Evolutionary conservation across 2,888 invertebrate genomes (phyloP).

Genomic region (Endotricha flammealis): DNA sequence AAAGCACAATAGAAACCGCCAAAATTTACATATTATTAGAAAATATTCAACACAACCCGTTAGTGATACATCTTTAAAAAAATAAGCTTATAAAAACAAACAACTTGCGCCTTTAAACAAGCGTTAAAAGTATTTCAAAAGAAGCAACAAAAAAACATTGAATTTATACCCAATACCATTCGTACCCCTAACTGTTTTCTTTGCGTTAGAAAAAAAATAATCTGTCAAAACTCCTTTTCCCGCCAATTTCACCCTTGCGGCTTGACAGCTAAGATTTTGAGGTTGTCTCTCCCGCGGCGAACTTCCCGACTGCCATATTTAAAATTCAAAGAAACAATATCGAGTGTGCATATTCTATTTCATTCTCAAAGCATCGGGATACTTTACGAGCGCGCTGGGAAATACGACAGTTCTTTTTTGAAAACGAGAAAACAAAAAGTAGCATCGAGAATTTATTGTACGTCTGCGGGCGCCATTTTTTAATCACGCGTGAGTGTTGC

Average conservation of each 20-base stretch:
- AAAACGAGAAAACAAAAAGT: conserved; percentile 43
- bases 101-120: conserved; percentile 17
- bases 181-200: conserved; percentile 41
- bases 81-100: conserved; percentile 14
- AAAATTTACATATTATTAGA: conserved; percentile 46
- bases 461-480: conserved; percentile 45
- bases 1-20: too few species aligned
- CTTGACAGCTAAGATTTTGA: conserved; percentile 28
- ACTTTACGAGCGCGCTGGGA: conserved; percentile 66
- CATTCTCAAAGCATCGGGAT: conserved; percentile 47
- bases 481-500: conserved; percentile 46
- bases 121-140: conserved; percentile 16
- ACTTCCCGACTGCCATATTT: conserved; percentile 36
- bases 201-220: conserved; percentile 28
- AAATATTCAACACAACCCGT: conserved; percentile 40
- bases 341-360: conserved; percentile 63
- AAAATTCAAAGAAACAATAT: conserved; percentile 75
- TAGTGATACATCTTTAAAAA: conserved; percentile 26
- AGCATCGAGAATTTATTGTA: conserved; percentile 42
- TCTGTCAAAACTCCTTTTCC: conserved; percentile 17
- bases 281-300: conserved; percentile 28
- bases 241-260: conserved; percentile 33
- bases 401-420: conserved; percentile 57
- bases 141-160: conserved; percentile 24
- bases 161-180: conserved; percentile 40